Percentiles rank a stretch among this genome's conserved stretches.
These are phyloP conservation scores for Micromussa lordhowensis DNA, from an alignment of 92 coral and sea anemone genomes.

Conservation along the genomic window DNA sequence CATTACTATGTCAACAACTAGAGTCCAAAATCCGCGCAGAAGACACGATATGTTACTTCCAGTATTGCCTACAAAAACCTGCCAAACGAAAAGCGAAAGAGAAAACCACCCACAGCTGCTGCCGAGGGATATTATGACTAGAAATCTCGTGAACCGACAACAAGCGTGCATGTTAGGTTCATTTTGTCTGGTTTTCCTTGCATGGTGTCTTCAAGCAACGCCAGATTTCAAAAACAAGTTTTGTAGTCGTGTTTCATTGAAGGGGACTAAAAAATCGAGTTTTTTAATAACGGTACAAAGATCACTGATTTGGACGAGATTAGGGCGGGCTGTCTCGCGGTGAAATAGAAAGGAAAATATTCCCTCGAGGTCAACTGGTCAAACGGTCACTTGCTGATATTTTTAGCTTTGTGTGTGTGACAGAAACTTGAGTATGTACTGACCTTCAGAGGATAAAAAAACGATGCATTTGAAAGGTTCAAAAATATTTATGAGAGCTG, in stretches of 20 bases:
- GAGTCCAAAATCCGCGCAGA: slow-evolving; percentile 30
- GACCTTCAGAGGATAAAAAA: neutral
- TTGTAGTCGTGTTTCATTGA: neutral
- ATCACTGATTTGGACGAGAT: neutral
- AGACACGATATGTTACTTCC: slow-evolving; percentile 1
- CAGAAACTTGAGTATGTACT: neutral
- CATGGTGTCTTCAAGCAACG: neutral
- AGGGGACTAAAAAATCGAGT: neutral
- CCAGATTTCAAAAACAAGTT: neutral
- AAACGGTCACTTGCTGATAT: neutral
- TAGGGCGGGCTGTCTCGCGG: neutral
- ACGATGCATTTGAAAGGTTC: neutral
- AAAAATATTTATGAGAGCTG: neutral
- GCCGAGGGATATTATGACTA: neutral
- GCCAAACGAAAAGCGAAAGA: neutral
- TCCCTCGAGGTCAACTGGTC: slow-evolving; percentile 1
- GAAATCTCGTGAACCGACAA: neutral
- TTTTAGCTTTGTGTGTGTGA: neutral
- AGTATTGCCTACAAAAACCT: neutral
- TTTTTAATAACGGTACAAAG: slow-evolving; percentile 2
- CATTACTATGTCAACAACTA: slow-evolving; percentile 10
- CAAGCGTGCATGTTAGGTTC: neutral
- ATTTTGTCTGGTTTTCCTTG: neutral
- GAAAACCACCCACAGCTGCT: neutral
- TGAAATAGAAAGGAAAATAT: neutral